Conservation (phyloP, 2,113 vertebrate genomes). For the Hymenochirus boettgeri region DNA sequence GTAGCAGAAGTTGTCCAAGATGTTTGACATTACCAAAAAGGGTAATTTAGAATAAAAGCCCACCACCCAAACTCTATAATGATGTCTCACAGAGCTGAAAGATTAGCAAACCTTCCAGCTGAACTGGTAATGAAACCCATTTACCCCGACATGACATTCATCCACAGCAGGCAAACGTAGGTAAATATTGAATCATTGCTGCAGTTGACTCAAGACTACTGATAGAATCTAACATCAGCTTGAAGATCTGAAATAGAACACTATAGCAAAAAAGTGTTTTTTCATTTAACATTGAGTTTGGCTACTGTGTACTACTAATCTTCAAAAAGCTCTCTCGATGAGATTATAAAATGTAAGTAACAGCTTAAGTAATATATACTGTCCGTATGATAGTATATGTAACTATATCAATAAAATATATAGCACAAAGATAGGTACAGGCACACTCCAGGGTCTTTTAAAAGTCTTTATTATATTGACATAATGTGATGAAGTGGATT, state of each 20-base stretch:
- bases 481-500: too few relatives aligned
- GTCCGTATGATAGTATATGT: too few relatives aligned
- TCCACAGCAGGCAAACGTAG: slow-evolving; percentile 46
- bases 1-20: slow-evolving; percentile 44
- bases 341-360: too few relatives aligned
- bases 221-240: slow-evolving; percentile 53
- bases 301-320: neutral
- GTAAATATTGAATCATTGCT: slow-evolving; percentile 49
- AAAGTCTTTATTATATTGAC: too few relatives aligned
- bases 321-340: too few relatives aligned
- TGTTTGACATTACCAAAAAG: slow-evolving; percentile 39
- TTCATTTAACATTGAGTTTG: neutral
- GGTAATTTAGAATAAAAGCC: slow-evolving; percentile 44
- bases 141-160: slow-evolving; percentile 55
- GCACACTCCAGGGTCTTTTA: too few relatives aligned
- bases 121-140: slow-evolving; percentile 50
- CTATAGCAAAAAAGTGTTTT: slow-evolving; percentile 43
- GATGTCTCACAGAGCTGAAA: slow-evolving; percentile 47
- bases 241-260: slow-evolving; percentile 48
- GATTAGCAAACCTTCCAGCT: slow-evolving; percentile 45
- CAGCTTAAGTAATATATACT: too few relatives aligned
- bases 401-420: too few relatives aligned
- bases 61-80: slow-evolving; percentile 46
- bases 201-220: slow-evolving; percentile 52
- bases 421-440: too few relatives aligned